Evolutionary conservation across 2,113 vertebrate species (phyloP).

Genomic region (Spermophilus dauricus): DNA sequence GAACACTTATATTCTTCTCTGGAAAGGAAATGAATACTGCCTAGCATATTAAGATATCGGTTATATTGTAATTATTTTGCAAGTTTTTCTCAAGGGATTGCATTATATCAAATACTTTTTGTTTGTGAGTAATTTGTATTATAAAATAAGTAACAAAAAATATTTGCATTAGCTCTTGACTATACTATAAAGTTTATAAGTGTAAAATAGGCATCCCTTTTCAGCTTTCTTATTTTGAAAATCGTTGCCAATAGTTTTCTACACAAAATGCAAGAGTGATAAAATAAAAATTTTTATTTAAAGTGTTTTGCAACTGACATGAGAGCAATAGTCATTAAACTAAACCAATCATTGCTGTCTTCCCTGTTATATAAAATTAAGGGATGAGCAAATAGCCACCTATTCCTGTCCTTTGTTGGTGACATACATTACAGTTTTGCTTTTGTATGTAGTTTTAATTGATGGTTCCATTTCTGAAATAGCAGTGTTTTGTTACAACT

Average conservation of each 20-base stretch:
- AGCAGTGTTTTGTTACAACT: conserved; percentile 42
- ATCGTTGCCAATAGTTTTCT: conserved; percentile 38
- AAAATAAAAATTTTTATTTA: background rate
- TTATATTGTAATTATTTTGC: conserved; percentile 44
- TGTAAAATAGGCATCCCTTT: background rate
- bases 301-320: background rate
- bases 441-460: conserved; percentile 16
- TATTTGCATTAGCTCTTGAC: background rate
- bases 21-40: background rate
- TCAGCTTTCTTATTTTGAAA: conserved; percentile 43
- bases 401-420: background rate
- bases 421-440: conserved; percentile 7
- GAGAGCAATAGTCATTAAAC: background rate
- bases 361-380: background rate
- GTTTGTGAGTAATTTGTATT: conserved; percentile 36
- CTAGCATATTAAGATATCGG: conserved; percentile 19
- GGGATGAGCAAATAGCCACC: background rate
- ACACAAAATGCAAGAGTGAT: background rate
- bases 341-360: background rate
- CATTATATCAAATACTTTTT: conserved; percentile 16
- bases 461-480: conserved; percentile 7
- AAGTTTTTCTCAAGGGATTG: conserved; percentile 22
- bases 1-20: background rate
- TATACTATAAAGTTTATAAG: background rate
- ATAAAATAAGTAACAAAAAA: conserved; percentile 3